Conservation (phyloP, 1,140 invertebrate genomes). For the Procambarus virginalis region DNA sequence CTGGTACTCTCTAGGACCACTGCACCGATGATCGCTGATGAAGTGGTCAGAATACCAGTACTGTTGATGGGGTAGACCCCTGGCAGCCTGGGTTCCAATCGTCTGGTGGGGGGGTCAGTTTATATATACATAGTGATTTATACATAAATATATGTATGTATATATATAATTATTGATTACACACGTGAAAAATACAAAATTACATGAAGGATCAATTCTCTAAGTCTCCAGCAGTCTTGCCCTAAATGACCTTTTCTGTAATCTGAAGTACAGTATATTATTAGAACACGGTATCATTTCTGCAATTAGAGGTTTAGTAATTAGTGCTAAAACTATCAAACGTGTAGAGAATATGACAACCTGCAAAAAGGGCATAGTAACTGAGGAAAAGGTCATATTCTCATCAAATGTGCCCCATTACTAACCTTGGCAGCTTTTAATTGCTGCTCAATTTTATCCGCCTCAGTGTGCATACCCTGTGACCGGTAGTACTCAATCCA, state of each 20-base stretch:
- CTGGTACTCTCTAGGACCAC: too few relatives aligned
- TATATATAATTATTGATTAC: not conserved
- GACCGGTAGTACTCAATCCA: slow-evolving; percentile 98
- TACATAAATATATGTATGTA: too few relatives aligned
- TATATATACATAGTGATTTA: too few relatives aligned
- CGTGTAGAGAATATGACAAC: not conserved
- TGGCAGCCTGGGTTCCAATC: too few relatives aligned
- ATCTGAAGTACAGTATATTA: slow-evolving; percentile 40
- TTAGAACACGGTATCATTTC: slow-evolving; percentile 23
- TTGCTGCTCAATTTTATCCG: slow-evolving; percentile 93
- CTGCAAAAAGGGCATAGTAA: slow-evolving; percentile 21
- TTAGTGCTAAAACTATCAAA: slow-evolving; percentile 16
- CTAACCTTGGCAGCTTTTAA: slow-evolving; percentile 78
- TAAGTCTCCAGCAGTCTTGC: slow-evolving; percentile 40
- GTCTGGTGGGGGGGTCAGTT: too few relatives aligned
- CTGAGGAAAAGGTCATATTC: not conserved
- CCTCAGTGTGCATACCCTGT: slow-evolving; percentile 91
- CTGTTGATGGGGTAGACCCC: too few relatives aligned
- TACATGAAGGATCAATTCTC: not conserved
- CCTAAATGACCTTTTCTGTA: slow-evolving; percentile 43
- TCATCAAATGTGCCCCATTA: slow-evolving; percentile 41
- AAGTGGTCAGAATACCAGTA: too few relatives aligned
- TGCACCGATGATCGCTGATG: too few relatives aligned
- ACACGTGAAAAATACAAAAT: not conserved
- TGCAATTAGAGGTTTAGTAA: slow-evolving; percentile 31